Evolutionary conservation across 1,140 invertebrate genomes (phyloP).

Genomic region (Zaprionus gabonicus): DNA sequence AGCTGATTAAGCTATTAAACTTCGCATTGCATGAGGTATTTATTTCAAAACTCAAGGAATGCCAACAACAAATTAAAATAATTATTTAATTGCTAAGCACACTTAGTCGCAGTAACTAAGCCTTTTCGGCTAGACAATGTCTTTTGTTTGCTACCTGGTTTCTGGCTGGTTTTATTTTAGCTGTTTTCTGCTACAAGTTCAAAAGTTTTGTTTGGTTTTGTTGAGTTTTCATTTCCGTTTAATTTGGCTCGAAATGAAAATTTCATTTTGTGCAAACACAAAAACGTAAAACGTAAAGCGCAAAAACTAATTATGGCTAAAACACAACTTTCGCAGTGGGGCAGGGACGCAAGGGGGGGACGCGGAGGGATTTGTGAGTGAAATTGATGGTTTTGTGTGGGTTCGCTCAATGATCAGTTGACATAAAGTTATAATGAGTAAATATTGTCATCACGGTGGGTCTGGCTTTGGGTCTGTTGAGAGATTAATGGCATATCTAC

Average conservation of each 20-base stretch:
- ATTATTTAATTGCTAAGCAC: constrained; percentile 17
- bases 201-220: constrained; percentile 9
- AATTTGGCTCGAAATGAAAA: constrained; percentile 23
- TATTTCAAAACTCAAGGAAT: neutral
- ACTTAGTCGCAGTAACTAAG: neutral
- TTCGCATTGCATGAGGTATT: neutral
- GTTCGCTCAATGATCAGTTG: constrained; percentile 27
- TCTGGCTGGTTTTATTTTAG: too few relatives aligned
- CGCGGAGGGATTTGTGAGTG: constrained; percentile 11
- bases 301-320: constrained; percentile 29
- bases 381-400: constrained; percentile 36
- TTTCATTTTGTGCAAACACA: constrained; percentile 20
- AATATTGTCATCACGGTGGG: constrained; percentile 30
- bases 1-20: constrained; percentile 15
- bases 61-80: constrained; percentile 10
- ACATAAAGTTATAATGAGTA: constrained; percentile 42
- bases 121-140: neutral
- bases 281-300: constrained; percentile 1
- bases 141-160: neutral
- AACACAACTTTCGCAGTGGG: constrained; percentile 15
- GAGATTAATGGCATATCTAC: constrained; percentile 28
- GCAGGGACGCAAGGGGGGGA: too few relatives aligned
- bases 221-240: constrained; percentile 34
- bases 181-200: neutral
- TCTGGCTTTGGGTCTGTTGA: neutral